Conservation (phyloP, 2,113 vertebrate species). For the Hydropotes inermis region DNA sequence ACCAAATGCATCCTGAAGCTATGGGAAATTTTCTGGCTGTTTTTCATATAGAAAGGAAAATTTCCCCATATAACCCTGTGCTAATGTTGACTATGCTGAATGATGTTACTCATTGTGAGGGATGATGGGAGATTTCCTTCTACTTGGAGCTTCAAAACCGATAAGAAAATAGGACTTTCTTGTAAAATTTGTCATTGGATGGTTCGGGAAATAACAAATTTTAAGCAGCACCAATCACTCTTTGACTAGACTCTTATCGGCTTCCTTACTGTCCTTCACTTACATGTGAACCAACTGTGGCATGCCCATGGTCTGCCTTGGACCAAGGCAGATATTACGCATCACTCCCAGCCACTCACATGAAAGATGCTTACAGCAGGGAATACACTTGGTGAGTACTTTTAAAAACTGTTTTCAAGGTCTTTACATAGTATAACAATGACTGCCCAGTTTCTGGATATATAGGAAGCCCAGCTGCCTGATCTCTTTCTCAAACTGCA, state of each 20-base stretch:
- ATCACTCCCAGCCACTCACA: background rate
- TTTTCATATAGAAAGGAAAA: constrained; percentile 5
- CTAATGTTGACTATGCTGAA: constrained; percentile 9
- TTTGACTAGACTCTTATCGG: background rate
- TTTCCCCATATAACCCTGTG: background rate
- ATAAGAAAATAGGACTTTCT: constrained; percentile 27
- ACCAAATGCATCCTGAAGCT: background rate
- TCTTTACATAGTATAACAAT: background rate
- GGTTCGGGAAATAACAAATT: constrained; percentile 41
- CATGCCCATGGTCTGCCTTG: background rate
- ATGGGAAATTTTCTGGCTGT: background rate
- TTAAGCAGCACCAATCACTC: background rate
- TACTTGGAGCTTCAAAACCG: background rate
- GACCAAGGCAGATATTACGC: background rate
- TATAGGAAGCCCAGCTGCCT: background rate
- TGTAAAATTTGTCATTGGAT: background rate
- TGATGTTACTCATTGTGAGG: background rate
- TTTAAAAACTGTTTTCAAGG: background rate
- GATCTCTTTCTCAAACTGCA: background rate
- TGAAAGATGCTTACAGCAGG: background rate
- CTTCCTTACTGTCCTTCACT: background rate
- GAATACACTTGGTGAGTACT: background rate
- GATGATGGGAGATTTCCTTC: background rate
- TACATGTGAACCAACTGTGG: background rate
- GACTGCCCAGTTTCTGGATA: background rate